Base-by-base conservation (phyloP, 2,797 vertebrate genomes). In the Cygnus olor region DNA sequence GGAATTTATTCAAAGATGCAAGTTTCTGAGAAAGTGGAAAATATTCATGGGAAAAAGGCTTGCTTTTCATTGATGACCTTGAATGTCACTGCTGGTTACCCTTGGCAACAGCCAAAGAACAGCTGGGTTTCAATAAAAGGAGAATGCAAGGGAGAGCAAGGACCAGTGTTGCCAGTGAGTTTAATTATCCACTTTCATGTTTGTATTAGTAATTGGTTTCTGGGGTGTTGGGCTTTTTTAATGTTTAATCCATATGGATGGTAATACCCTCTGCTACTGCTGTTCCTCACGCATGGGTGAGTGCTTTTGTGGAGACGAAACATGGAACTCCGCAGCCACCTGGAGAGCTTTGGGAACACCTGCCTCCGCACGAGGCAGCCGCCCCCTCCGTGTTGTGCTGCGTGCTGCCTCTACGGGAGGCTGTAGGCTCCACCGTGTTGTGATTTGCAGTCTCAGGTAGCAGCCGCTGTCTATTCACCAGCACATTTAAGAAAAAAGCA, bases 61-160 rank as follows among this genome's bases (percentile, higher is more conserved):
- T 83, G 42, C 36, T 90, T 94, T 87, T 56, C 53, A 82, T 85
- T 1, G 0, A 63, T 80, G 89, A 87, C 86, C 85, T 72, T 68
- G 78, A 53, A 9, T 91, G 82, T 40, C 51, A 87, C 64, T 90
- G 54, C 53, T 96, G 78, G 92, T 91, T 91, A 85, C 89, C 80
- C 74, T 4, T 76, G 92, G 89, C 95, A 96, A 95, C 85, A 95
- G 77, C 45, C 80, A 87, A 71, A 66, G 83, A 95, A 70, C 83
- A 96, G 91, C 90, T 91, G 91, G 73, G 79, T 72, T 87, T 74
- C 77, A 85, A 79, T 73, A 64, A 69, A 84, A 81, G 72, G 42
- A 73, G 88, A 90, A 94, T 40, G 47, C 18, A 58, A 88, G 70
- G 65, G 72, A 88, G 71, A 95, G 44, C 76, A 89, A 93, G 88